These are phyloP conservation scores for Gonocerus acuteangulatus DNA, from an alignment of 2,888 invertebrate genomes.

Conservation along the genomic window DNA sequence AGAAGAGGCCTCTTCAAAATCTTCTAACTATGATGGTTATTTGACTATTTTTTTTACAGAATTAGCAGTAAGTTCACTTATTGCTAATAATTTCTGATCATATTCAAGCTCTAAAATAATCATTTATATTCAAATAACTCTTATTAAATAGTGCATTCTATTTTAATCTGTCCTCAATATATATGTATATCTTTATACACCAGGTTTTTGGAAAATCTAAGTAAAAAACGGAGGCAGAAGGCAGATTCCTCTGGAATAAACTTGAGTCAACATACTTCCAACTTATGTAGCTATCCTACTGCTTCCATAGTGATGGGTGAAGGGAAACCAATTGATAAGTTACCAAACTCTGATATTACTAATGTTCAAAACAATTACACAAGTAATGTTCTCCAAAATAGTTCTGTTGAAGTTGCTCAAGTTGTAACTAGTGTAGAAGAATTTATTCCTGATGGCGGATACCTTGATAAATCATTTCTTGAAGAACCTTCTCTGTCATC, in stretches of 20 bases:
- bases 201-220: conserved; percentile 56
- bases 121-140: no score
- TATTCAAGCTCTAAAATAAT: no score
- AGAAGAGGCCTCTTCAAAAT: no score
- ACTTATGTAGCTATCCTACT: conserved; percentile 39
- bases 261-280: conserved; percentile 18
- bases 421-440: conserved; percentile 54
- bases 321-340: conserved; percentile 31
- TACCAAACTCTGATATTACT: background rate
- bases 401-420: conserved; percentile 29
- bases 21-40: no score
- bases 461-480: conserved; percentile 67
- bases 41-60: no score
- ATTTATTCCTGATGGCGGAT: conserved; percentile 64
- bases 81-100: no score
- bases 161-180: no score
- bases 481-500: conserved; percentile 49
- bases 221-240: conserved; percentile 63
- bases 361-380: background rate
- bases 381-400: conserved; percentile 18
- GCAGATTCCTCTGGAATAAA: conserved; percentile 52
- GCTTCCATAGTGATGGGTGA: conserved; percentile 37
- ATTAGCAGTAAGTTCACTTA: no score
- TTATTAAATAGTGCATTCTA: no score
- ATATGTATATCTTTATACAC: no score